phyloP scores from a whole-genome alignment of 1,140 invertebrate species.

The Heterodera schachtii region DNA sequence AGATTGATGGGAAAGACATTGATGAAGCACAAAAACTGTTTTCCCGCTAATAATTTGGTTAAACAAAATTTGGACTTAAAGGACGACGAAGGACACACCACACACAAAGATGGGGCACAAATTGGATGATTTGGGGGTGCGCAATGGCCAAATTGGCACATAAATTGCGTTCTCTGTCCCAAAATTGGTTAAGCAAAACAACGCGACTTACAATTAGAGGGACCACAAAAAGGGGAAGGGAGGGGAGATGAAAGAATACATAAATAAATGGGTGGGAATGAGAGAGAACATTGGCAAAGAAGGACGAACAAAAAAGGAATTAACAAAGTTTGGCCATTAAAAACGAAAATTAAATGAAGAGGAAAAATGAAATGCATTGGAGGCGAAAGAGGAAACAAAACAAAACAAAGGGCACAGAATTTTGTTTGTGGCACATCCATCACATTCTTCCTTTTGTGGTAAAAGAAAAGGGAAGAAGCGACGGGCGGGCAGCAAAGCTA shows the following conservation, averaged over 20 bases:
- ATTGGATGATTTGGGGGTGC: slow-evolving; percentile 1
- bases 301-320: not conserved
- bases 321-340: not conserved
- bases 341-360: not conserved
- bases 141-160: not conserved
- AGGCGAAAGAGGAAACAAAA: not conserved
- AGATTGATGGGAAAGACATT: too few species aligned
- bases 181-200: not conserved
- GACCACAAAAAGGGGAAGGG: not conserved
- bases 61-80: not conserved
- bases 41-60: not conserved
- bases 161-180: not conserved
- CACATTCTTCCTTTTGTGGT: not conserved
- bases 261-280: not conserved
- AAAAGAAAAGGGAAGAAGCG: not conserved
- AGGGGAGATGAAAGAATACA: not conserved
- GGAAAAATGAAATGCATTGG: not conserved
- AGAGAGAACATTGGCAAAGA: too few species aligned
- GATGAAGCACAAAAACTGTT: not conserved
- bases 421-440: not conserved
- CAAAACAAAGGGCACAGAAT: too few species aligned
- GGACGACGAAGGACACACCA: not conserved
- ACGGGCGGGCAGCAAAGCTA: not conserved
- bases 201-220: not conserved
- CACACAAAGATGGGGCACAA: not conserved